Evolutionary conservation across 2,797 vertebrate species (phyloP).

Genomic region (Strix occidentalis): DNA sequence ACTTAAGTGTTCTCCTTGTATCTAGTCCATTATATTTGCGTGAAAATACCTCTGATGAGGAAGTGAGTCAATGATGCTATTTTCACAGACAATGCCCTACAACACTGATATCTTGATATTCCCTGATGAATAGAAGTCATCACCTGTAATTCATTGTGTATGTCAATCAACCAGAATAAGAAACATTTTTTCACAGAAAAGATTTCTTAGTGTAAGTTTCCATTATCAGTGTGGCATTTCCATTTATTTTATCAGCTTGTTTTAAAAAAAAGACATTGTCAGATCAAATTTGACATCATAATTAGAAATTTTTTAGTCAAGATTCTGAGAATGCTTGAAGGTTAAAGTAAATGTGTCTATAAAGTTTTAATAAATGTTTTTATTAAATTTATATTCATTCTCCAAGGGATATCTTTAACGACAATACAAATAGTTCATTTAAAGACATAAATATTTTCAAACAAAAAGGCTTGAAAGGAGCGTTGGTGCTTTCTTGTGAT

Average conservation of each 20-base stretch:
- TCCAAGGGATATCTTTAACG: background rate
- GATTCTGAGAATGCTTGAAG: background rate
- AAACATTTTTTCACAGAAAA: conserved; percentile 8
- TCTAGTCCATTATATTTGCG: background rate
- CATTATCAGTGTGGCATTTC: background rate
- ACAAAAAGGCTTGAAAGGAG: background rate
- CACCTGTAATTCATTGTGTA: background rate
- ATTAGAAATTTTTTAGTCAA: background rate
- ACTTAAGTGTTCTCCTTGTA: background rate
- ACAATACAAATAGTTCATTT: background rate
- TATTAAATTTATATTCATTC: background rate
- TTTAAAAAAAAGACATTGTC: background rate
- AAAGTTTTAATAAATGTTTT: background rate
- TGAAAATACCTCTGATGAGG: background rate
- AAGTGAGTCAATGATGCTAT: background rate
- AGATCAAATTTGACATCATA: background rate
- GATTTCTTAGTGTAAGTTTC: background rate
- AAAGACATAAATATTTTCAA: background rate
- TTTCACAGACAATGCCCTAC: background rate
- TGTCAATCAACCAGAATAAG: background rate
- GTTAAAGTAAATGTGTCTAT: background rate
- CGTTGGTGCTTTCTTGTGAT: background rate
- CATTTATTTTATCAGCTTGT: background rate
- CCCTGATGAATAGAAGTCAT: background rate
- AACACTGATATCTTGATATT: background rate